phyloP scores from a whole-genome alignment of 2,113 vertebrate genomes.

The Promerops cafer region DNA sequence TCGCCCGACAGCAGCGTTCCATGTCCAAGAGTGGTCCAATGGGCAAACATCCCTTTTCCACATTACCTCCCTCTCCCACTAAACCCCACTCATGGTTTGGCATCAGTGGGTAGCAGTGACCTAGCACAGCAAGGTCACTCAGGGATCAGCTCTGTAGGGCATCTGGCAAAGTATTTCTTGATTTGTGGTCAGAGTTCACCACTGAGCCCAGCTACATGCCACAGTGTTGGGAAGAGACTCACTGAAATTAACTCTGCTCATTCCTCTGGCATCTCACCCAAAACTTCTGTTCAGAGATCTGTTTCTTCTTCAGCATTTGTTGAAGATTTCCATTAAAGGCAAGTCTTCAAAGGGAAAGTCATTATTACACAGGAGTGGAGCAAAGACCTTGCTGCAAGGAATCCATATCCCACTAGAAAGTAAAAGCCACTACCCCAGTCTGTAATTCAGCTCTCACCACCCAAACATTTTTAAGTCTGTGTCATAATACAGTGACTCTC shows the following conservation, averaged over 20 bases:
- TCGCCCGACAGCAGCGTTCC: accelerated
- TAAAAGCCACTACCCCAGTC: neutral
- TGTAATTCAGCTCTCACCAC: neutral
- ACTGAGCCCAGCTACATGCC: neutral
- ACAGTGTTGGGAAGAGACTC: neutral
- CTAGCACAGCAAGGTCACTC: neutral
- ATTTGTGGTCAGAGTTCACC: neutral
- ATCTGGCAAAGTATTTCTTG: neutral
- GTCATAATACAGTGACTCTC: neutral
- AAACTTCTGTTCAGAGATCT: neutral
- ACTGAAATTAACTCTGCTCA: neutral
- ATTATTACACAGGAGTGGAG: neutral
- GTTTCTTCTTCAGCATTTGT: neutral
- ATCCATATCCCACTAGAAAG: neutral
- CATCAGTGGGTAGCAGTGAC: neutral
- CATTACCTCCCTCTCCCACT: neutral
- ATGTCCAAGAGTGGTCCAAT: neutral
- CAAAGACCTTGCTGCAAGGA: neutral
- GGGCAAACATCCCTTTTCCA: neutral
- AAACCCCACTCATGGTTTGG: constrained; percentile 9
- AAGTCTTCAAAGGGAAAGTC: neutral
- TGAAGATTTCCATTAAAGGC: neutral
- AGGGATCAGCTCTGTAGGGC: neutral
- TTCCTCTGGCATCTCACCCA: neutral
- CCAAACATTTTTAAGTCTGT: neutral